Evolutionary conservation across 2,113 vertebrate genomes (phyloP).

Genomic region (Catharus fuscescens): DNA sequence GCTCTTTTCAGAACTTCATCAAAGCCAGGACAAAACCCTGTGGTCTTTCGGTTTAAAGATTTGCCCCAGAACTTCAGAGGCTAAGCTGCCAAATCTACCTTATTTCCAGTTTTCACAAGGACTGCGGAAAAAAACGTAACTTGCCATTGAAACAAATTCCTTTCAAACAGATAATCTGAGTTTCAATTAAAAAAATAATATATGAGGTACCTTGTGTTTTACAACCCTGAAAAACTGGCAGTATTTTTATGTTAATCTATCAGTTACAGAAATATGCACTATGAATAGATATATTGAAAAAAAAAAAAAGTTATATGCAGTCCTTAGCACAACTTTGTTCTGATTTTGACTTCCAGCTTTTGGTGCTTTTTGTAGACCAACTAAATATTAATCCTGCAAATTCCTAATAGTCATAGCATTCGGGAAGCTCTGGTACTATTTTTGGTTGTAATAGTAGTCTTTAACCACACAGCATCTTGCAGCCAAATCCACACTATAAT

Average conservation of each 20-base stretch:
- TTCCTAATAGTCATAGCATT: neutral
- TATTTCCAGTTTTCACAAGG: neutral
- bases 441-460: neutral
- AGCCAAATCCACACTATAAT: conserved; percentile 11
- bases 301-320: neutral
- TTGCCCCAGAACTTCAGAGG: neutral
- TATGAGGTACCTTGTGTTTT: neutral
- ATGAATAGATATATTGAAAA: neutral
- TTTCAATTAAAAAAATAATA: neutral
- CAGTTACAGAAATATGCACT: neutral
- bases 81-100: conserved; percentile 13
- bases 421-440: neutral
- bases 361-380: neutral
- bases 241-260: conserved; percentile 7
- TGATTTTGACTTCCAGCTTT: neutral
- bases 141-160: neutral
- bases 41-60: neutral
- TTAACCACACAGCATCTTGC: neutral
- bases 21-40: conserved; percentile 15
- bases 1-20: conserved; percentile 43
- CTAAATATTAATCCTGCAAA: conserved; percentile 24
- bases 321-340: neutral
- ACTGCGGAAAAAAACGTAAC: neutral
- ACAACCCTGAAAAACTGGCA: neutral
- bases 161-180: neutral